Evolutionary conservation across 2,113 vertebrate genomes (phyloP).

Genomic region (Octodon degus): DNA sequence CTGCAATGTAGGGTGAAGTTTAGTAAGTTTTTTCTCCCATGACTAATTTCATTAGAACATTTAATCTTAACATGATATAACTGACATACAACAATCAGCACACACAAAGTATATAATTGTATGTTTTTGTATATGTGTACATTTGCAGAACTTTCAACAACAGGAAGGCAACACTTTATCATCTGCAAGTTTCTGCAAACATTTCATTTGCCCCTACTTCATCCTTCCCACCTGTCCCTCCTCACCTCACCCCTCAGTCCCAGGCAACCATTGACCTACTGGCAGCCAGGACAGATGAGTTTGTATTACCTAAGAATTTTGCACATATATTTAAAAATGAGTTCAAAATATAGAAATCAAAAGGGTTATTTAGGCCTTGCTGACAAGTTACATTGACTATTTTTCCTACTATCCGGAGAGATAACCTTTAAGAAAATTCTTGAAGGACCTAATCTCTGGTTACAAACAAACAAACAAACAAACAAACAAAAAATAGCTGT

Average conservation of each 20-base stretch:
- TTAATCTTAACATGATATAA: not conserved
- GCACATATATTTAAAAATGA: constrained; percentile 36
- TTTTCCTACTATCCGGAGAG: not conserved
- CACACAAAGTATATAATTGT: not conserved
- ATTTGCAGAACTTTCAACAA: not conserved
- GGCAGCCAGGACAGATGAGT: not conserved
- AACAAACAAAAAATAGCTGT: too few species aligned
- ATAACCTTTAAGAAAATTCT: constrained; percentile 6
- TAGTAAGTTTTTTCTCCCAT: not conserved
- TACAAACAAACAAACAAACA: too few species aligned
- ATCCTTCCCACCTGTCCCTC: not conserved
- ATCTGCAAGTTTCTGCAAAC: not conserved
- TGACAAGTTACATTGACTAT: not conserved
- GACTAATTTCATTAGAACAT: not conserved
- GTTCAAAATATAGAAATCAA: constrained; percentile 33
- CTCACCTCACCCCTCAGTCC: not conserved
- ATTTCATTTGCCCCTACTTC: not conserved
- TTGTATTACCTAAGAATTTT: constrained; percentile 40
- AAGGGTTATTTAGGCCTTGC: not conserved
- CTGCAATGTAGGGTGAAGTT: not conserved
- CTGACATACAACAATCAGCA: not conserved
- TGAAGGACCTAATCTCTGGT: constrained; percentile 19
- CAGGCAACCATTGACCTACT: not conserved
- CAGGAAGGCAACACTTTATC: not conserved
- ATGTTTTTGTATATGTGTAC: not conserved